Evolutionary conservation across 2,113 vertebrate genomes (phyloP).

Genomic region (Cercocebus atys): DNA sequence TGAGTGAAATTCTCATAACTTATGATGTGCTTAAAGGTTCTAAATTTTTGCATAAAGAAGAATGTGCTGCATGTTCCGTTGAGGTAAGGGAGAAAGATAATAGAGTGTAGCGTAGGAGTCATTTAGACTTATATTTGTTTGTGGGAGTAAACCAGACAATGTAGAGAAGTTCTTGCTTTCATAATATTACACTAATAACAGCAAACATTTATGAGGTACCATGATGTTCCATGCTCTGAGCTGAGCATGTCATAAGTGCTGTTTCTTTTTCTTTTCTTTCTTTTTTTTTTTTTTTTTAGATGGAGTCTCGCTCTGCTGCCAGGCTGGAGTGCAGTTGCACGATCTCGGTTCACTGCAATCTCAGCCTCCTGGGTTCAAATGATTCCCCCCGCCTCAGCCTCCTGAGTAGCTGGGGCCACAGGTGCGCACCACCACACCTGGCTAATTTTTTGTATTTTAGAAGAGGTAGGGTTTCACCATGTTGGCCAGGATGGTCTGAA

Average conservation of each 20-base stretch:
- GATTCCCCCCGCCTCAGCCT: no score
- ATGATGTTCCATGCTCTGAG: not conserved
- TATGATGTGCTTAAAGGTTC: not conserved
- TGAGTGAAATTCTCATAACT: not conserved
- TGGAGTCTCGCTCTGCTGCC: no score
- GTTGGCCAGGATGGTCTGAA: no score
- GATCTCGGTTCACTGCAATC: no score
- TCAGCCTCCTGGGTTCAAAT: no score
- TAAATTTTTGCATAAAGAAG: not conserved
- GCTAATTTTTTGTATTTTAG: no score
- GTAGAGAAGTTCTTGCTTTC: not conserved
- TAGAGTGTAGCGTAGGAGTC: not conserved
- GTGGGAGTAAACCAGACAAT: not conserved
- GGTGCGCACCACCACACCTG: no score
- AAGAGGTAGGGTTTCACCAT: no score
- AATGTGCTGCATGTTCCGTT: not conserved
- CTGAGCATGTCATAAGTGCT: not conserved
- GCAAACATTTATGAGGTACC: not conserved
- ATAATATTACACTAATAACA: not conserved
- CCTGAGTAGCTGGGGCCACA: no score
- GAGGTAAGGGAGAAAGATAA: not conserved
- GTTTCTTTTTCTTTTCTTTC: not conserved
- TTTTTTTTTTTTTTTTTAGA: no score
- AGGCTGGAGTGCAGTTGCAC: no score
- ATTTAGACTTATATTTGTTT: constrained; percentile 18